Evolutionary conservation across 1,140 invertebrate species (phyloP), one percentile per base, ranked within the genome.

Genomic region (Nasonia longicornis): DNA sequence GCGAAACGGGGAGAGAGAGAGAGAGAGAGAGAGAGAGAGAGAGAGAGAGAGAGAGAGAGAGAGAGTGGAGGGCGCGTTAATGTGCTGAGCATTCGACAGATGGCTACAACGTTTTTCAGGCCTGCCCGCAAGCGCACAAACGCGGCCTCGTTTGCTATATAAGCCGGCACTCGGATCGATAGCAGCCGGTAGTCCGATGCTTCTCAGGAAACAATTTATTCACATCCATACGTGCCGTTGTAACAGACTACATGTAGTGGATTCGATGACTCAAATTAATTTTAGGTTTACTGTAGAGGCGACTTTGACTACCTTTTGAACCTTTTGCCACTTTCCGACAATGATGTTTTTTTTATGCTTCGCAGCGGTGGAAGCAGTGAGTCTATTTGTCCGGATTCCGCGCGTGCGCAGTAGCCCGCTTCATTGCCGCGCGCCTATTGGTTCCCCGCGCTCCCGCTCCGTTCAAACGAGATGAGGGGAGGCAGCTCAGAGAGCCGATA

Each of bases 141-240:
- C 22, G 2, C 12, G 29, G 20, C 0, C 12, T 70, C 73, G 70
- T 26, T 79, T 12, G 14, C 71, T 84, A 86, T 86, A 86, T 86
- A 86, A 86, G 80, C 76, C 38, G 73, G 72, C 29, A 4, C 4
- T 6, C 48, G 7, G 4, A n/a, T 29, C 11, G 38, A 75, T 84
- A 81, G 70, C 79, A 14, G 12, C 77, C 82, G 84, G 83, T 86
- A 85, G 85, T 86, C 85, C 83, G 85, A 85, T 82, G 85, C 85
- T 86, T 86, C 85, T 85, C 84, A 84, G 85, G 83, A 73, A 85
- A 84, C 84, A 76, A 77, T 85, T 85, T 83, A 83, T 48, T 48
- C 16, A 26, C 14, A 52, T 70, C 64, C 67, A 69, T 78, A 48
- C 66, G 66, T 70, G 52, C 35, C 64, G 58, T 38, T 69, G n/a